A percentile compares a stretch with the other conserved stretches of the same genome.
phyloP scores from a whole-genome alignment of 37 sponge, comb jelly and placozoan species.

The Crambe crambe region DNA sequence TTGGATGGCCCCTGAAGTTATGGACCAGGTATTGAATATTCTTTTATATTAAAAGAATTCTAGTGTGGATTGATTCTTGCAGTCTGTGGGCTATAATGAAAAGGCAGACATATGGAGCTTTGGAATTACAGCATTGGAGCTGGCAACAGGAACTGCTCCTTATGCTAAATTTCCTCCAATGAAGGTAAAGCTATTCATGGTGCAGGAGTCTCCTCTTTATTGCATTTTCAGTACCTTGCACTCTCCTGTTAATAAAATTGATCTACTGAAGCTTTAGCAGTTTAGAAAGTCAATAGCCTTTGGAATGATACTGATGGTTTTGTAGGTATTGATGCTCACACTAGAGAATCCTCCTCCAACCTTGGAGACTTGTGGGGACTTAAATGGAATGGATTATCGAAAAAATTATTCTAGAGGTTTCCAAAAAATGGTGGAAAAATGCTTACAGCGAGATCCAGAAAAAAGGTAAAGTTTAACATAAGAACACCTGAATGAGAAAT shows the following conservation, averaged over 20 bases:
- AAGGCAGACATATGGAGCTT: constrained; percentile 87
- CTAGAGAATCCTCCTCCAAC: constrained; percentile 97
- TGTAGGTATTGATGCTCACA: constrained; percentile 89
- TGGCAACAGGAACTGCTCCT: constrained; percentile 96
- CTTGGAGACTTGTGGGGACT: constrained; percentile 85
- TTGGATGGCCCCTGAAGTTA: constrained; percentile 99
- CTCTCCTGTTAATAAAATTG: too few relatives aligned
- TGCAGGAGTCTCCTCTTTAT: neutral
- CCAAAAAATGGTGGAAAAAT: constrained; percentile 93
- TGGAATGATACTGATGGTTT: too few relatives aligned
- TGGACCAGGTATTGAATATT: constrained; percentile 71
- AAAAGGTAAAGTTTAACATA: constrained; percentile 43
- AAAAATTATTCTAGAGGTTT: constrained; percentile 89
- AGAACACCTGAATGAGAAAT: too few relatives aligned
- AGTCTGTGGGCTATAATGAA: constrained; percentile 74
- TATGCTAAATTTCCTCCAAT: constrained; percentile 98
- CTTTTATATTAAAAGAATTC: too few relatives aligned
- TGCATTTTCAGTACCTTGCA: neutral
- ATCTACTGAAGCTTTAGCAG: too few relatives aligned
- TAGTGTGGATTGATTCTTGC: neutral
- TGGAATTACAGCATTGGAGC: constrained; percentile 89
- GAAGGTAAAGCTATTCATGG: constrained; percentile 56
- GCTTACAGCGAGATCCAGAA: constrained; percentile 83
- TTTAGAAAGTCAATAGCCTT: too few relatives aligned
- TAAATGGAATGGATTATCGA: constrained; percentile 77